Percentiles rank a stretch among this genome's conserved stretches.
Conservation (phyloP, 2,888 invertebrate genomes). For the Anodontia alba region DNA sequence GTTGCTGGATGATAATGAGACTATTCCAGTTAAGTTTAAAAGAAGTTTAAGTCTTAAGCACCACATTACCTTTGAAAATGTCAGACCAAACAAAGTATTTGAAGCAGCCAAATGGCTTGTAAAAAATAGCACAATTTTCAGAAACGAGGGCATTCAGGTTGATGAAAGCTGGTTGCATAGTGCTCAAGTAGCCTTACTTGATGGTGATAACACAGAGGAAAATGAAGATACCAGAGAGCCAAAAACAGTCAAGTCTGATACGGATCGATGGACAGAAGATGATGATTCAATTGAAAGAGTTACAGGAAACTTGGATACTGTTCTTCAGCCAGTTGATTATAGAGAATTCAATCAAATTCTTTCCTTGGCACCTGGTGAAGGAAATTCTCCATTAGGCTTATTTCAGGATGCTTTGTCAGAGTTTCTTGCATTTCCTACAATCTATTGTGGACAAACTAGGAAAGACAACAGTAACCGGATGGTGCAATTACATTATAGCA, state of each 20-base stretch:
- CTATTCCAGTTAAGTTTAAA: conserved; percentile 17
- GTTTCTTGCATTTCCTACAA: conserved; percentile 39
- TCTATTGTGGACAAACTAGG: conserved; percentile 29
- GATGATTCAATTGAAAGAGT: conserved; percentile 4
- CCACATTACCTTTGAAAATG: background rate
- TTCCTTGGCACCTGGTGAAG: conserved; percentile 37
- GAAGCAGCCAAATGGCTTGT: too few relatives aligned
- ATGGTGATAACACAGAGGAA: background rate
- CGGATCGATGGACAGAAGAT: conserved; percentile 36
- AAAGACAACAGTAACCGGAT: background rate
- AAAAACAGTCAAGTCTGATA: background rate
- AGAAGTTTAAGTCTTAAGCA: background rate
- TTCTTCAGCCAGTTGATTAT: conserved; percentile 24
- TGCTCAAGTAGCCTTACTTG: background rate
- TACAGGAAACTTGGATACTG: conserved; percentile 18
- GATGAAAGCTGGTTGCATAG: conserved; percentile 20
- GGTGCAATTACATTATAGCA: conserved; percentile 14
- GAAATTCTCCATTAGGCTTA: conserved; percentile 13
- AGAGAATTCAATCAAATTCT: background rate
- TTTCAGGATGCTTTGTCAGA: conserved; percentile 31
- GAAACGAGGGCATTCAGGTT: conserved; percentile 21
- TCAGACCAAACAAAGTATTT: conserved; percentile 27
- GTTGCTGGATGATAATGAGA: background rate
- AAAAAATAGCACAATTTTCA: conserved; percentile 13
- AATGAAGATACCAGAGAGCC: background rate